phyloP scores from a whole-genome alignment of 2,888 invertebrate genomes.

The Xylota sylvarum region DNA sequence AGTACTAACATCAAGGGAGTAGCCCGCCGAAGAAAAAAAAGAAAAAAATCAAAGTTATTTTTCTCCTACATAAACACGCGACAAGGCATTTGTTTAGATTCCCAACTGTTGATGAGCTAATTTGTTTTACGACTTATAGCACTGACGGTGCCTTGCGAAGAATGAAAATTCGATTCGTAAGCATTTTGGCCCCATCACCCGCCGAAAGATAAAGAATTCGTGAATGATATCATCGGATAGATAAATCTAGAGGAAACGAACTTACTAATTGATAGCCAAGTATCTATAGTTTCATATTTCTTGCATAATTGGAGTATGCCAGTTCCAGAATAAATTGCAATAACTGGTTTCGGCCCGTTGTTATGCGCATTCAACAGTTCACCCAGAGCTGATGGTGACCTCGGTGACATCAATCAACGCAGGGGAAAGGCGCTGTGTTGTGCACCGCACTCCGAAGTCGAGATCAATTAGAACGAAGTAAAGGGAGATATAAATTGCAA shows the following conservation, averaged over 20 bases:
- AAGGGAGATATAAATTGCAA: conserved; percentile 32
- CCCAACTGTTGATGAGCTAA: conserved; percentile 32
- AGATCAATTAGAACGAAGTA: conserved; percentile 38
- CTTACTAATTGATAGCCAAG: conserved; percentile 33
- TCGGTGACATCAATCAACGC: conserved; percentile 65
- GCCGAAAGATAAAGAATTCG: conserved; percentile 31
- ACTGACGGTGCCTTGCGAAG: background rate
- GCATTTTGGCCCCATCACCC: background rate
- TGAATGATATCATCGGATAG: conserved; percentile 64
- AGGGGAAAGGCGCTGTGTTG: conserved; percentile 10
- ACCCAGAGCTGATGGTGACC: conserved; percentile 43
- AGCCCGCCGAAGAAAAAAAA: background rate
- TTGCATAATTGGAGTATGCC: conserved; percentile 19
- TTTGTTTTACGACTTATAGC: conserved; percentile 3
- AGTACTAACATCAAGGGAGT: conserved; percentile 13
- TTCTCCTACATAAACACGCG: background rate
- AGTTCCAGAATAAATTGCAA: conserved; percentile 10
- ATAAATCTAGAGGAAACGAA: conserved; percentile 31
- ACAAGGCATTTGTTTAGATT: conserved; percentile 35
- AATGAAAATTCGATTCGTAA: background rate
- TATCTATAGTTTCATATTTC: conserved; percentile 11
- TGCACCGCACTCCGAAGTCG: conserved; percentile 20
- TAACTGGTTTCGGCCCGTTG: conserved; percentile 55
- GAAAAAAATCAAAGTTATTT: background rate
- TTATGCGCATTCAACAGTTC: conserved; percentile 60